phyloP scores from a whole-genome alignment of 2,113 vertebrate genomes.

The Phaethon lepturus region DNA sequence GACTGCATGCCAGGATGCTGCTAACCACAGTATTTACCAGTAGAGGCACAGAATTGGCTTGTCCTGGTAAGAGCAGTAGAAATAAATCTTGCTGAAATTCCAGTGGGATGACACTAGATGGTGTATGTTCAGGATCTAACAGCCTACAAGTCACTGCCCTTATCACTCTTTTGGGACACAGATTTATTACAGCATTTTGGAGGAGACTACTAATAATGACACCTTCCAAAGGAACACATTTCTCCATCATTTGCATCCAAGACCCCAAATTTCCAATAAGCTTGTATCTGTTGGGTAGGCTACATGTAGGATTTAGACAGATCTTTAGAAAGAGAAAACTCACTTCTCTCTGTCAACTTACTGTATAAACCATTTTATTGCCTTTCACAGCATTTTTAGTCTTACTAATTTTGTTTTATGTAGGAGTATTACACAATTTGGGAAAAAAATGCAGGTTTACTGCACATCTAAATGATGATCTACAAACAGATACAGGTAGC shows the following conservation, averaged over 20 bases:
- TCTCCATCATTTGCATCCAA: accelerated
- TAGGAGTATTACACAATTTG: background rate
- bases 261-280: background rate
- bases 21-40: background rate
- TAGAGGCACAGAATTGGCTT: background rate
- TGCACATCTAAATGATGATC: background rate
- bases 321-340: background rate
- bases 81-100: background rate
- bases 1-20: background rate
- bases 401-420: background rate
- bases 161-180: background rate
- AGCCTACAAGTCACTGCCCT: background rate
- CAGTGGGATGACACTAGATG: background rate
- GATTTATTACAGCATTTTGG: background rate
- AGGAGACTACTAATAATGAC: background rate
- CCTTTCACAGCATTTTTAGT: background rate
- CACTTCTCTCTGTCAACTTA: background rate
- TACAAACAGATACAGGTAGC: background rate
- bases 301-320: background rate
- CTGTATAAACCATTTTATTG: background rate
- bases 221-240: accelerated
- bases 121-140: background rate
- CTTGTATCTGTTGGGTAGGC: background rate
- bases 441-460: background rate
- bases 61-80: background rate